phyloP scores from a whole-genome alignment of 2,113 vertebrate species.

The Alethe diademata region DNA sequence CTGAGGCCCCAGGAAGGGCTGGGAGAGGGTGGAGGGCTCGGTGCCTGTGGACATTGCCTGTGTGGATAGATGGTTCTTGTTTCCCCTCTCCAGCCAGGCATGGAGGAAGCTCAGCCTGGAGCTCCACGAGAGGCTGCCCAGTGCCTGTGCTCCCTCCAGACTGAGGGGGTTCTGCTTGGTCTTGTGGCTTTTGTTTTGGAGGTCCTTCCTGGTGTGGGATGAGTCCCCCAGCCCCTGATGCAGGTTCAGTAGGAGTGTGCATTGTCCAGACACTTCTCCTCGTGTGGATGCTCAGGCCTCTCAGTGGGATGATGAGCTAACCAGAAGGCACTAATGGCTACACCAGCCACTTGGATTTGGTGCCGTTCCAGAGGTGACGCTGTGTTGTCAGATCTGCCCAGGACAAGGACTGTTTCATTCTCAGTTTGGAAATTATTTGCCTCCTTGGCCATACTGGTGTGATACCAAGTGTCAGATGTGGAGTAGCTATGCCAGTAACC shows the following conservation, averaged over 20 bases:
- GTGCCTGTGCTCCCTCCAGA: not conserved
- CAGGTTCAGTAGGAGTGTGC: not conserved
- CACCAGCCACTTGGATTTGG: not conserved
- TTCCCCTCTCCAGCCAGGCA: not conserved
- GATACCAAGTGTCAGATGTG: not conserved
- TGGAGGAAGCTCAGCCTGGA: not conserved
- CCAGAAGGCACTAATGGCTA: conserved; percentile 24
- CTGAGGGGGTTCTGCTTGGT: not conserved
- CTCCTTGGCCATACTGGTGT: not conserved
- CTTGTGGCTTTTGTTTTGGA: not conserved
- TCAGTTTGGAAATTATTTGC: not conserved
- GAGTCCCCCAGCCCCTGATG: not conserved
- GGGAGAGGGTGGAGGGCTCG: not conserved
- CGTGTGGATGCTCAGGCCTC: not conserved
- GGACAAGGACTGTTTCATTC: not conserved
- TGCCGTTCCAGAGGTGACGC: not conserved
- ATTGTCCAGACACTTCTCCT: not conserved
- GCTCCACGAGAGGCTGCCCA: not conserved
- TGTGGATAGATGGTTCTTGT: not conserved
- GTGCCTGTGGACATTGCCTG: fast-evolving
- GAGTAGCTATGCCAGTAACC: not conserved
- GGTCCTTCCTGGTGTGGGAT: not conserved
- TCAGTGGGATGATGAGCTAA: conserved; percentile 1
- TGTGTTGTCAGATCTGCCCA: not conserved
- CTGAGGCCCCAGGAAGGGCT: not conserved